phyloP scores from a whole-genome alignment of 2,113 vertebrate species.

The Tragelaphus scriptus region DNA sequence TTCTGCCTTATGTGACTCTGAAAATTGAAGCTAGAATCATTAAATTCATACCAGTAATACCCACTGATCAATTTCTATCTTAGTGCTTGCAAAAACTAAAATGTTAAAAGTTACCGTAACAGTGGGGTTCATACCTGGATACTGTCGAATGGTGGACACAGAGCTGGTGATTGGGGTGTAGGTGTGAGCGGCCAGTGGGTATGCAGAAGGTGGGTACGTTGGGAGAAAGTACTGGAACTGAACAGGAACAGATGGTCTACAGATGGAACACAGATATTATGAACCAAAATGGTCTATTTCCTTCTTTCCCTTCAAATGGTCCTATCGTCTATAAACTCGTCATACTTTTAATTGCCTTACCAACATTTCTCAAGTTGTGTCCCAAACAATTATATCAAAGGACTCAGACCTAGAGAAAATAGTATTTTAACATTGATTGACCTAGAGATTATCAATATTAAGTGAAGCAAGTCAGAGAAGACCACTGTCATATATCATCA shows the following conservation, averaged over 20 bases:
- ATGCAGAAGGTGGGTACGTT: conserved; percentile 91
- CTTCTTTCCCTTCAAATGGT: neutral
- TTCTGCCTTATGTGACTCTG: neutral
- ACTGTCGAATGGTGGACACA: conserved; percentile 95
- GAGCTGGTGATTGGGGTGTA: conserved; percentile 98
- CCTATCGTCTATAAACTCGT: neutral
- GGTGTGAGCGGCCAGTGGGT: conserved; percentile 91
- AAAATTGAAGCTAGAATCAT: neutral
- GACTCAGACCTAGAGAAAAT: neutral
- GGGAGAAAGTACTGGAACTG: conserved; percentile 98
- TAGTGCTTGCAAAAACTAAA: neutral
- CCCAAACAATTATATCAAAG: neutral
- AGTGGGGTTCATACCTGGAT: conserved; percentile 86
- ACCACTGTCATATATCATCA: neutral
- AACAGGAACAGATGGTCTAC: conserved; percentile 92
- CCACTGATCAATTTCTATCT: neutral
- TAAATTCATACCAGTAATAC: neutral
- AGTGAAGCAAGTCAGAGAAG: neutral
- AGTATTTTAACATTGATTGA: neutral
- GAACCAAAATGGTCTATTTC: neutral
- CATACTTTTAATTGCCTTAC: neutral
- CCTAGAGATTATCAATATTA: neutral
- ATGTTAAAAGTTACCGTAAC: neutral
- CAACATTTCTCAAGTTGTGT: neutral
- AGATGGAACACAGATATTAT: conserved; percentile 45